Base-by-base conservation (phyloP, 2,797 vertebrate species). In the Scolopax bukidnonensis region DNA sequence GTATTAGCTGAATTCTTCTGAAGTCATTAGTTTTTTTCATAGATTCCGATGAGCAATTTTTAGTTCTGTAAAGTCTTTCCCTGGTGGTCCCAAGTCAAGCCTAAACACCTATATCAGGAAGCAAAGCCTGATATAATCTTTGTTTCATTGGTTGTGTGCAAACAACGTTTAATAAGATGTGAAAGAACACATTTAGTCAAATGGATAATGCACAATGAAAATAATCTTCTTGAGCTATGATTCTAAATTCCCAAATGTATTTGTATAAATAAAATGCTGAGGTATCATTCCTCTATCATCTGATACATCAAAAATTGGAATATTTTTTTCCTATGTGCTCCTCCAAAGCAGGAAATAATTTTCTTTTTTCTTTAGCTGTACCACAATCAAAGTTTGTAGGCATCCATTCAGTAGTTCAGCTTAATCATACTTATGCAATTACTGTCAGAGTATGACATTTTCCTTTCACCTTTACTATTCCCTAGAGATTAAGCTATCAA, bases 361-460 rank as follows among this genome's bases (percentile, higher is more conserved):
- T 95, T 69, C 61, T 53, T 91, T 82, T 77, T 77, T 90, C 60
- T 61, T 87, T 64, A 87, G 78, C 91, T 85, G 68, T 61, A 77
- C 69, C 83, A 95, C 79, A 90, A 93, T 95, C 92, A 86, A 83
- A 69, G 54, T 81, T 89, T 32, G 13, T 63, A 96, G 93, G 90
- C 84, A 94, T 78, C 47, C 56, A 57, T 85, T 94, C 74, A 67
- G 87, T 74, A 97, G 87, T 93, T 88, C 87, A 90, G 78, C 59
- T 96, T 95, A 91, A 95, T 95, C 95, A 97, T 93, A 95, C 93
- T 95, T 89, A 94, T 45, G 95, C 93, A 97, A 96, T 96, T 97
- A 97, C 96, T 95, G 96, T 95, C 95, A 94, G 87, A 95, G 51
- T 28, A 88, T 97, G 96, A 95, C 95, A 97, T 96, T 97, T 97